Conservation (phyloP, 2,888 invertebrate species). For the Protodeltote pygarga region DNA sequence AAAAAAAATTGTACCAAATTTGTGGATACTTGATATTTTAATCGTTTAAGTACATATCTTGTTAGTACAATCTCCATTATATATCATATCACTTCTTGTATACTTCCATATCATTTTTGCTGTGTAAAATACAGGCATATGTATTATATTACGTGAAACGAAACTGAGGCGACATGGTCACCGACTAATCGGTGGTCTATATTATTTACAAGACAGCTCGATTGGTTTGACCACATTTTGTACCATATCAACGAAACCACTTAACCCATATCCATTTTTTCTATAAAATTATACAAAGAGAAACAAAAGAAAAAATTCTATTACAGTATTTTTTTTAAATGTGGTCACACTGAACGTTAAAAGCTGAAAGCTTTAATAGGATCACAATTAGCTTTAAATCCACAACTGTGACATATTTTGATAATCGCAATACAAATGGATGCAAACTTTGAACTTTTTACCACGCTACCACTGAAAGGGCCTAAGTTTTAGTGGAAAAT, state of each 20-base stretch:
- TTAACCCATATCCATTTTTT: conserved; percentile 43
- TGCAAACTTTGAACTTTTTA: conserved; percentile 41
- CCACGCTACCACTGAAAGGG: conserved; percentile 57
- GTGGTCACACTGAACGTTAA: conserved; percentile 50
- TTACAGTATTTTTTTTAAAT: conserved; percentile 37
- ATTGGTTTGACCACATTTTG: conserved; percentile 53
- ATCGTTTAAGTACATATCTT: conserved; percentile 85
- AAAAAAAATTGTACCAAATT: conserved; percentile 76
- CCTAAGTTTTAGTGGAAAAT: conserved; percentile 79
- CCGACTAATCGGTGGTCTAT: conserved; percentile 46
- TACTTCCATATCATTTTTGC: conserved; percentile 85
- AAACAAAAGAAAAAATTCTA: conserved; percentile 38
- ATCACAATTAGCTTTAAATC: conserved; percentile 61
- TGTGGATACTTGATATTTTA: conserved; percentile 72
- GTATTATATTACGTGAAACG: conserved; percentile 71
- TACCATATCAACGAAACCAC: conserved; percentile 43
- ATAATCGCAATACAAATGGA: conserved; percentile 51
- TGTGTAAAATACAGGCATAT: conserved; percentile 76
- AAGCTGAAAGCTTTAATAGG: conserved; percentile 74
- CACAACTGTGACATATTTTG: conserved; percentile 64
- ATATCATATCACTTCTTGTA: conserved; percentile 85
- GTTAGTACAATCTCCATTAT: conserved; percentile 83
- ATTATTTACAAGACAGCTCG: conserved; percentile 51
- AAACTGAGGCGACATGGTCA: conserved; percentile 53
- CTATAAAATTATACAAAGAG: conserved; percentile 44